These are phyloP conservation scores for Schizaphis graminum DNA, from an alignment of 2,888 invertebrate genomes.

Conservation along the genomic window DNA sequence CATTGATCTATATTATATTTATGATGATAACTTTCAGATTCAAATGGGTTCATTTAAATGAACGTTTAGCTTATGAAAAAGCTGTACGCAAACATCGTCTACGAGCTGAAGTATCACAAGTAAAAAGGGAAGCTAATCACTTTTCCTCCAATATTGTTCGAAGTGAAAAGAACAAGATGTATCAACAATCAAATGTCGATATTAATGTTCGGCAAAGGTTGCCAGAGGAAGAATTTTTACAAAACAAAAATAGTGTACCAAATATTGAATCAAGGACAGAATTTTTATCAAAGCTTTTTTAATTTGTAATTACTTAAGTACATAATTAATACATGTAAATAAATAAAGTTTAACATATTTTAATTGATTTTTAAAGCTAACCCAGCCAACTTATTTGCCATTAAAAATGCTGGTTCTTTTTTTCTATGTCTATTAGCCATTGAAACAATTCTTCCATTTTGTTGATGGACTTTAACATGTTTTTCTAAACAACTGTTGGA, in stretches of 20 bases:
- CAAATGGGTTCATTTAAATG: slow-evolving; percentile 96
- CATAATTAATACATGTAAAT: slow-evolving; percentile 33
- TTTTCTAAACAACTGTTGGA: not conserved
- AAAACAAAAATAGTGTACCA: slow-evolving; percentile 14
- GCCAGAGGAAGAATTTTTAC: slow-evolving; percentile 41
- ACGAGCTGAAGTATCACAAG: slow-evolving; percentile 89
- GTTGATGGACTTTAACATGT: slow-evolving; percentile 49
- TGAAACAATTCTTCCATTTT: slow-evolving; percentile 46
- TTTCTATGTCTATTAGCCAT: slow-evolving; percentile 42
- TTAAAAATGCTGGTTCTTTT: slow-evolving; percentile 31
- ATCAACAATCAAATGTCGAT: slow-evolving; percentile 37
- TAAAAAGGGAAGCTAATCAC: slow-evolving; percentile 90
- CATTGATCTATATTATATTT: not conserved
- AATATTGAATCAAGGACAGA: slow-evolving; percentile 55
- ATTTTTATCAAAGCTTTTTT: slow-evolving; percentile 55
- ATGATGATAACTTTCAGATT: slow-evolving; percentile 75
- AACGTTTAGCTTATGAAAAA: slow-evolving; percentile 92
- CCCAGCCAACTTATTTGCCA: slow-evolving; percentile 37
- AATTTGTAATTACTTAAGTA: not conserved
- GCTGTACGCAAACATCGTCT: slow-evolving; percentile 90
- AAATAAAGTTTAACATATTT: not conserved
- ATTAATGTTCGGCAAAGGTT: slow-evolving; percentile 54
- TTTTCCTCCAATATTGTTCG: slow-evolving; percentile 84
- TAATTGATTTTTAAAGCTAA: slow-evolving; percentile 38
- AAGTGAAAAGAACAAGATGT: slow-evolving; percentile 61